Evolutionary conservation across 2,113 vertebrate genomes (phyloP).

Genomic region (Galbula dea): DNA sequence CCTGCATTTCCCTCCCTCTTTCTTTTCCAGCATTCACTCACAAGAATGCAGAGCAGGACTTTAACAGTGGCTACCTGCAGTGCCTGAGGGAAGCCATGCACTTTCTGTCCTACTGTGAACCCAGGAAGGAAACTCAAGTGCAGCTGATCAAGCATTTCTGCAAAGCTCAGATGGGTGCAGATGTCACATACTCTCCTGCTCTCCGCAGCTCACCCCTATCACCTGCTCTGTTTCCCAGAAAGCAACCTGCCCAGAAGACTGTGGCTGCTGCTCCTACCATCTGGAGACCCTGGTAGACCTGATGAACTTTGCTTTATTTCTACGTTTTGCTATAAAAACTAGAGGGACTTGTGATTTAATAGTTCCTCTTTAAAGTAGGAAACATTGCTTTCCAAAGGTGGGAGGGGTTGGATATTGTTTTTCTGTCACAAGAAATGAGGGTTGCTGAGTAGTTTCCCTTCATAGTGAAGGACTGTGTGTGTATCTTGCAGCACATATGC

Average conservation of each 20-base stretch:
- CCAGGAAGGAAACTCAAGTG: slow-evolving; percentile 57
- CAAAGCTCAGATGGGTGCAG: slow-evolving; percentile 52
- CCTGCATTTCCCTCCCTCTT: neutral
- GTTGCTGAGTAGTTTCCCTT: slow-evolving; percentile 40
- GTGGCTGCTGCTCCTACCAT: slow-evolving; percentile 23
- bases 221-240: slow-evolving; percentile 18
- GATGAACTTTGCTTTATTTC: neutral
- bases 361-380: slow-evolving; percentile 63
- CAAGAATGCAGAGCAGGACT: slow-evolving; percentile 62
- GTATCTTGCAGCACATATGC: slow-evolving; percentile 40
- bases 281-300: slow-evolving; percentile 87
- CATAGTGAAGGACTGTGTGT: slow-evolving; percentile 55
- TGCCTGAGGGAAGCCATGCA: slow-evolving; percentile 80
- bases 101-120: slow-evolving; percentile 72
- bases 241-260: slow-evolving; percentile 45
- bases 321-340: neutral
- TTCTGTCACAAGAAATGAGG: slow-evolving; percentile 52
- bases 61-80: slow-evolving; percentile 74
- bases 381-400: slow-evolving; percentile 54
- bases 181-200: neutral
- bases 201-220: neutral
- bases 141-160: slow-evolving; percentile 66
- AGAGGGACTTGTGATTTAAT: slow-evolving; percentile 6
- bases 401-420: neutral
- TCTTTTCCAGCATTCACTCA: neutral